Evolutionary conservation across 2,888 invertebrate genomes (phyloP).

Genomic region (Ypsolopha scabrella): DNA sequence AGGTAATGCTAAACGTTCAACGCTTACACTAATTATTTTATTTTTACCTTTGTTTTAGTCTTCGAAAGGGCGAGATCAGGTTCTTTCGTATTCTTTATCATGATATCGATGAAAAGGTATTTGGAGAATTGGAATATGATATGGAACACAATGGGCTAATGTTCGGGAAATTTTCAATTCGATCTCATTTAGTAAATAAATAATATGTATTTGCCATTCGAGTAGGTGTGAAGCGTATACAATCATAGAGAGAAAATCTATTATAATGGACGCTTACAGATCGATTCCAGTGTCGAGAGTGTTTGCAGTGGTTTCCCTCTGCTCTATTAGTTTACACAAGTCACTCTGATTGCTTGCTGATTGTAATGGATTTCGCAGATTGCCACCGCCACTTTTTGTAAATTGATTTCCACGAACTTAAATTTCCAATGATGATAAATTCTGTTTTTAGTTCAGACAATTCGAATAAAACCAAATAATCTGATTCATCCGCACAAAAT

Average conservation of each 20-base stretch:
- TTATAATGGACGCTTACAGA: no score
- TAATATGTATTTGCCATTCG: neutral
- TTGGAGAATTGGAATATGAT: slow-evolving; percentile 27
- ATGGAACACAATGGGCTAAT: slow-evolving; percentile 37
- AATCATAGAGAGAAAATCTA: neutral
- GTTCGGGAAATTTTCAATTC: slow-evolving; percentile 10
- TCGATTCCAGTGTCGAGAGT: no score
- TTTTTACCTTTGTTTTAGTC: slow-evolving; percentile 28
- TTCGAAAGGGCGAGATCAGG: slow-evolving; percentile 4
- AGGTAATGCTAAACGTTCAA: slow-evolving; percentile 44
- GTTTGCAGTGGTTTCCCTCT: no score
- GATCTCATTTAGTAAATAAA: no score
- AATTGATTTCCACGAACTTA: no score
- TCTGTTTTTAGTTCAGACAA: neutral
- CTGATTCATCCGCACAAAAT: neutral
- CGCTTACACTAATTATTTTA: slow-evolving; percentile 62
- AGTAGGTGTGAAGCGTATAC: neutral
- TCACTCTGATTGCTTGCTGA: no score
- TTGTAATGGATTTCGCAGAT: no score
- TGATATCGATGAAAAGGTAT: slow-evolving; percentile 14
- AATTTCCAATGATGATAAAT: no score
- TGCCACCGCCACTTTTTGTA: no score
- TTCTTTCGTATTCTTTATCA: slow-evolving; percentile 15
- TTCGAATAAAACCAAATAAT: neutral
- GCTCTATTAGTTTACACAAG: no score